phyloP scores from a whole-genome alignment of 92 coral and sea anemone genomes.

The Metridium senile region DNA sequence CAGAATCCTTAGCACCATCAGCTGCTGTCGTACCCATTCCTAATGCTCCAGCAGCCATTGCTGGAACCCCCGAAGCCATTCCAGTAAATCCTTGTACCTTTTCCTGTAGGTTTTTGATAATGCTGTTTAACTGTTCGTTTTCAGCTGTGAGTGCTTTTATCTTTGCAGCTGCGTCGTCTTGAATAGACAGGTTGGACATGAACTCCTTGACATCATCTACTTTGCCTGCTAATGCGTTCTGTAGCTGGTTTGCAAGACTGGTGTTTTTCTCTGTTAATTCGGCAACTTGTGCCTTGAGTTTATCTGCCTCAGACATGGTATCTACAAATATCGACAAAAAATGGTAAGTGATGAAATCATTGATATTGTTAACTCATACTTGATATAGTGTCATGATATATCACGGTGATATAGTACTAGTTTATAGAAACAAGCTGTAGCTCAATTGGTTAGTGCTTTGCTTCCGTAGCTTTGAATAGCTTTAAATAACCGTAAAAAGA shows the following conservation, averaged over 20 bases:
- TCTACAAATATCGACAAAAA: background rate
- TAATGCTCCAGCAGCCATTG: conserved; percentile 2
- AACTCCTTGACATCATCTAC: conserved; percentile 34
- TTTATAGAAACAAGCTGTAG: too few relatives aligned
- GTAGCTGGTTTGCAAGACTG: background rate
- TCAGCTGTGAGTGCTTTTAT: conserved; percentile 19
- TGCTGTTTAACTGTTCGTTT: conserved; percentile 18
- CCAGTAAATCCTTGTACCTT: background rate
- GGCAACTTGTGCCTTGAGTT: conserved; percentile 16
- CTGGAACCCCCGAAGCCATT: conserved; percentile 11
- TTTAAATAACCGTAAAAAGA: too few relatives aligned
- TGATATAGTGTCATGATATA: too few relatives aligned
- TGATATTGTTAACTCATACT: too few relatives aligned
- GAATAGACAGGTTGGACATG: conserved; percentile 26
- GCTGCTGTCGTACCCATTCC: conserved; percentile 15
- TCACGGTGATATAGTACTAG: too few relatives aligned
- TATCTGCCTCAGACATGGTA: conserved; percentile 21
- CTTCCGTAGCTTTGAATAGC: too few relatives aligned
- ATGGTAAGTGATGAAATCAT: background rate
- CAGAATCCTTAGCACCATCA: conserved; percentile 10
- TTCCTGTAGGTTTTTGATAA: conserved; percentile 16
- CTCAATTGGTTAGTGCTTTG: too few relatives aligned
- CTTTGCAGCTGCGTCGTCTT: conserved; percentile 23
- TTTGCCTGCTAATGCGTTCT: conserved; percentile 17
- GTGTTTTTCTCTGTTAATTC: conserved; percentile 8